Evolutionary conservation across 2,797 vertebrate genomes (phyloP).

Genomic region (Peromyscus nudipes): DNA sequence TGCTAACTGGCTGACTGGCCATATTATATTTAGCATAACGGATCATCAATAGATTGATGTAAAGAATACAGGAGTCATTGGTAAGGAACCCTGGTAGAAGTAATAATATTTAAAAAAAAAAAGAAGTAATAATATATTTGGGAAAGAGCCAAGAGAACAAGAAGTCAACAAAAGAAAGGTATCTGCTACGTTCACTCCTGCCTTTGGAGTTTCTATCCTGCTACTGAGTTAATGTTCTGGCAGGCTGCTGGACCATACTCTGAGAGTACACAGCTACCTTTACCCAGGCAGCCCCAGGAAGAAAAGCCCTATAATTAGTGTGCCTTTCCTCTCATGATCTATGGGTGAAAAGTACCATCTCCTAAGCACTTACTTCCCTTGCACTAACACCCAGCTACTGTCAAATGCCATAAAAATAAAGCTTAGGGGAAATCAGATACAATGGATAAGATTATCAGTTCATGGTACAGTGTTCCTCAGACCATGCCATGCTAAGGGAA

Average conservation of each 20-base stretch:
- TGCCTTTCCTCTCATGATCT: not conserved
- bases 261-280: not conserved
- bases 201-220: not conserved
- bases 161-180: not conserved
- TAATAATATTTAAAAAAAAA: too few relatives aligned
- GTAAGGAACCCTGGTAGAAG: not conserved
- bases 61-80: not conserved
- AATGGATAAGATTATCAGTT: not conserved
- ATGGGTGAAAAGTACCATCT: not conserved
- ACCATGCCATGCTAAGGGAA: not conserved
- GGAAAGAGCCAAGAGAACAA: not conserved
- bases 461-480: too few relatives aligned
- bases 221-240: not conserved
- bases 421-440: not conserved
- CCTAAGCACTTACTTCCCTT: not conserved
- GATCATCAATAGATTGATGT: not conserved
- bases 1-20: not conserved
- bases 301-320: not conserved
- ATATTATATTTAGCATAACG: not conserved
- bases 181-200: not conserved
- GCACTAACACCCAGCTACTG: not conserved
- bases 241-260: not conserved
- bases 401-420: slow-evolving; percentile 8
- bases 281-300: not conserved
- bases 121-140: not conserved